Evolutionary conservation across 2,113 vertebrate species (phyloP), one percentile per base, ranked within the genome.

Genomic region (Anhinga anhinga): DNA sequence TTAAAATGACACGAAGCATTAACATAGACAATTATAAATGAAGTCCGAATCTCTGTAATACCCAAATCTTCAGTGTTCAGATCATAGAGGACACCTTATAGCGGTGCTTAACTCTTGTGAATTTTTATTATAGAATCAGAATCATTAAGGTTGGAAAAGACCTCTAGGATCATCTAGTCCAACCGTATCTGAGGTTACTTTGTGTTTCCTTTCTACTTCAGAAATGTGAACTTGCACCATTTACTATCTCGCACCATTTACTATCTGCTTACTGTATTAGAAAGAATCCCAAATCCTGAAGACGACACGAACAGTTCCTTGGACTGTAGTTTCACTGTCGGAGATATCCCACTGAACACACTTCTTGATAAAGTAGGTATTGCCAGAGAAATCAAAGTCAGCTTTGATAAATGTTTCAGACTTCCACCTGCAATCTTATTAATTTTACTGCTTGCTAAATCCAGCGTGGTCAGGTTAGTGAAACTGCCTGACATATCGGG

Each of bases 231-330:
- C 44, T 71, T 29, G 45, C 9, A 2, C 15, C 42, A 15, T 15
- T 44, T 15, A 44, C 42, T 13, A 44, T 15, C 42, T 16, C 14
- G 42, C 42, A 2, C 15, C 42, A 15, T 15, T 44, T 15, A 44
- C 42, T 13, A 44, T 15, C 42, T 16, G 42, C 42, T n/a, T n/a
- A n/a, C n/a, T n/a, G n/a, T n/a, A n/a, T n/a, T n/a, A 99, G 53
- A 70, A 96, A 97, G 15, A 36, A 20, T 4, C 93, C 93, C 59
- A 98, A 98, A 86, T 98, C 96, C 6, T 92, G 61, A 15, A 97
- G 95, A 18, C 76, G 92, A 71, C 98, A 98, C 9, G 97, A 98
- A 44, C 98, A 98, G 85, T 96, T 76, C 98, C 98, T 98, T 5
- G 97, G 98, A 86, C 98, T 98, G 32, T 9, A 88, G 50, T 29